These are phyloP conservation scores for Haemorhous mexicanus DNA, from an alignment of 2,113 vertebrate genomes.

Conservation along the genomic window DNA sequence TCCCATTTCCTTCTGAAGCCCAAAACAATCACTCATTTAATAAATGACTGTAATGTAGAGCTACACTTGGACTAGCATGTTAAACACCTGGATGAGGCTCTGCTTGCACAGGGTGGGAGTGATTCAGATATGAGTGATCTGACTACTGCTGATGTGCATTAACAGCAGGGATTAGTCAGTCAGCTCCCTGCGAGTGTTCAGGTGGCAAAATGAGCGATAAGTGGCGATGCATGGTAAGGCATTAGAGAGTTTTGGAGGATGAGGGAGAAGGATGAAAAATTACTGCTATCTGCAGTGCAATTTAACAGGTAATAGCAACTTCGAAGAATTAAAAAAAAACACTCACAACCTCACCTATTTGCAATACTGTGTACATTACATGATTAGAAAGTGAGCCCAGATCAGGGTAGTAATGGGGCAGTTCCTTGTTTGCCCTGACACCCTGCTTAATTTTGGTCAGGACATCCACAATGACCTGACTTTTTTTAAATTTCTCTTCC, in stretches of 20 bases:
- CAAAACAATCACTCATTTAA: neutral
- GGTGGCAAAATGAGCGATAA: conserved; percentile 11
- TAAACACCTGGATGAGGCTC: conserved; percentile 6
- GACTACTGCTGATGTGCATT: neutral
- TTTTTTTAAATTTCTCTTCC: neutral
- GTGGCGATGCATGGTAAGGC: neutral
- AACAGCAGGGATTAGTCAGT: conserved; percentile 46
- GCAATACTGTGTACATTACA: neutral
- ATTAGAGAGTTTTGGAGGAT: neutral
- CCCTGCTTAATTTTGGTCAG: neutral
- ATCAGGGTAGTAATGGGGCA: neutral
- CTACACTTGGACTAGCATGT: neutral
- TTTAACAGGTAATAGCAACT: neutral
- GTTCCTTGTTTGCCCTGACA: neutral
- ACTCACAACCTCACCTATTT: neutral
- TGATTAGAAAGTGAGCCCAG: neutral
- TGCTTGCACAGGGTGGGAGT: neutral
- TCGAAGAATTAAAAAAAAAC: neutral
- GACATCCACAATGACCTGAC: neutral
- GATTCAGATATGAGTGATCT: conserved; percentile 13
- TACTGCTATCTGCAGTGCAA: neutral
- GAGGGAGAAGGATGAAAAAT: conserved; percentile 22
- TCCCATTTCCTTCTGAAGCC: neutral
- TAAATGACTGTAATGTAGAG: neutral
- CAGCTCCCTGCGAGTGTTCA: neutral